Conservation (phyloP, 2,888 invertebrate genomes). For the Phasia obesa region DNA sequence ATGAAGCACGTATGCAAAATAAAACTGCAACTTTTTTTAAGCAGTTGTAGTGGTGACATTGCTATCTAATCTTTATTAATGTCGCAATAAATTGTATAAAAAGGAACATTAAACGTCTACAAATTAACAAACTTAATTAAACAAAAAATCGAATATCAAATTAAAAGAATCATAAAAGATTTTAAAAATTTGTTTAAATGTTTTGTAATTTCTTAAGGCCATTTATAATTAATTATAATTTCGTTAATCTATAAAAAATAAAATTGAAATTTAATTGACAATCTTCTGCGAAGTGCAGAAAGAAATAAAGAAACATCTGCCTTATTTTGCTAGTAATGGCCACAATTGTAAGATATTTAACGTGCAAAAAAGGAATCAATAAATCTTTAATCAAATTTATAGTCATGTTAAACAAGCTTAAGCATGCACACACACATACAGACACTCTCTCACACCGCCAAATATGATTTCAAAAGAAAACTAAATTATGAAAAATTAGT, state of each 20-base stretch:
- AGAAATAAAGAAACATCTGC: constrained; percentile 32
- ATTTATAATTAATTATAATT: constrained; percentile 72
- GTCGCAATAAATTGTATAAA: too few species aligned
- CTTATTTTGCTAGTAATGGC: constrained; percentile 8
- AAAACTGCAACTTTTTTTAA: constrained; percentile 4
- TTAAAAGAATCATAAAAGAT: constrained; percentile 10
- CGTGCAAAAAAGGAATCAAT: constrained; percentile 59
- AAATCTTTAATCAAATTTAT: constrained; percentile 65
- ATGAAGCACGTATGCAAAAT: constrained; percentile 35
- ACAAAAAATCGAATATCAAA: not conserved
- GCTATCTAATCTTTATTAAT: too few species aligned
- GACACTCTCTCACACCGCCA: not conserved
- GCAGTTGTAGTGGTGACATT: too few species aligned
- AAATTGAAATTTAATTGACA: constrained; percentile 74
- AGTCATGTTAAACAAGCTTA: constrained; percentile 28
- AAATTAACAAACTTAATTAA: constrained; percentile 6
- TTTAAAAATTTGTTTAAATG: not conserved
- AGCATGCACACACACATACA: not conserved
- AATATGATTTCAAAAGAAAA: constrained; percentile 47
- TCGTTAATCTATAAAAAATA: constrained; percentile 70
- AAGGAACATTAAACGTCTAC: too few species aligned
- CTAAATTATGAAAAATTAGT: constrained; percentile 55
- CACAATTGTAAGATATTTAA: constrained; percentile 19
- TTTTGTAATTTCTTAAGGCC: constrained; percentile 14
- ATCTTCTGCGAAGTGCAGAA: constrained; percentile 1